Percentiles rank a stretch among this genome's conserved stretches.
These are phyloP conservation scores for Aphaenogaster rudis DNA, from an alignment of 1,140 invertebrate genomes.

Conservation along the genomic window DNA sequence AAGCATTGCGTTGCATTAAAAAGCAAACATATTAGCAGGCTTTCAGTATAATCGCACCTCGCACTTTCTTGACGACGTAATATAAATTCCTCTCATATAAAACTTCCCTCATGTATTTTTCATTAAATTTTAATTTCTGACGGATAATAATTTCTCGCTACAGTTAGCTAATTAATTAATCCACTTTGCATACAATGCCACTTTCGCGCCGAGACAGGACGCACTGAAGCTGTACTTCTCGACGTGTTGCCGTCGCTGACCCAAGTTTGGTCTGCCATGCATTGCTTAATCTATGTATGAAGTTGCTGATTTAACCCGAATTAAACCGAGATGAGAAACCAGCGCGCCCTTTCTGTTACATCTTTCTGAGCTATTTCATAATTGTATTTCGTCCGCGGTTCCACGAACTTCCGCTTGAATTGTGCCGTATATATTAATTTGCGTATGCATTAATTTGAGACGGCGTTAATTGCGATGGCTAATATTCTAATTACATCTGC, in stretches of 20 bases:
- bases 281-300: constrained; percentile 40
- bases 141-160: constrained; percentile 10
- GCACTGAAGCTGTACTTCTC: constrained; percentile 17
- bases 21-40: neutral
- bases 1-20: neutral
- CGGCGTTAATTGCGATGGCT: neutral
- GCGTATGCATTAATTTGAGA: constrained; percentile 13
- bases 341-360: neutral
- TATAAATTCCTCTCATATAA: neutral
- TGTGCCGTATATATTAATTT: neutral
- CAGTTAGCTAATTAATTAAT: constrained; percentile 36
- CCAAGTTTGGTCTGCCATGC: constrained; percentile 53
- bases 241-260: neutral
- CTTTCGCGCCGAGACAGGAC: neutral
- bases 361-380: neutral
- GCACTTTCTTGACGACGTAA: neutral
- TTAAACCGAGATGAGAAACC: constrained; percentile 50
- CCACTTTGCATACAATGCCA: neutral
- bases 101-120: neutral
- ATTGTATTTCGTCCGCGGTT: neutral
- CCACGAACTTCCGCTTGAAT: constrained; percentile 10
- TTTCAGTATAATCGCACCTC: constrained; percentile 11
- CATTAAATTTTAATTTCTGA: constrained; percentile 18
- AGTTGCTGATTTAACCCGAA: constrained; percentile 53
- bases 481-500: neutral